A percentile compares a stretch with the other conserved stretches of the same genome.
Evolutionary conservation across 2,888 invertebrate genomes (phyloP).

Genomic region (Carabus problematicus): DNA sequence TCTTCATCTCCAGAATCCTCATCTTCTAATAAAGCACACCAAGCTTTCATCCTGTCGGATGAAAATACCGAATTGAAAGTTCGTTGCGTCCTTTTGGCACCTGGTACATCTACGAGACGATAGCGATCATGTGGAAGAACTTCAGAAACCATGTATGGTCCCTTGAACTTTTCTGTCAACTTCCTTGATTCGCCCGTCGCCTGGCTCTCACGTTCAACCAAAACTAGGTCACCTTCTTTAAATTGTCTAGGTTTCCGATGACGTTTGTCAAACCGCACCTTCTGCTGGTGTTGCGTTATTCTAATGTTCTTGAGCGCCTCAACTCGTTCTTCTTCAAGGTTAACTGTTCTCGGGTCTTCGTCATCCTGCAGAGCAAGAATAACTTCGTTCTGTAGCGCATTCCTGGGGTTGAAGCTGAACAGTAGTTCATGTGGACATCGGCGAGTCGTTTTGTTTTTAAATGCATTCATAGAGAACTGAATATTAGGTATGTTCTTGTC

Average conservation of each 20-base stretch:
- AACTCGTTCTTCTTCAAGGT: background rate
- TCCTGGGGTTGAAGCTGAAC: background rate
- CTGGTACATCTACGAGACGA: slow-evolving; percentile 45
- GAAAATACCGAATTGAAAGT: slow-evolving; percentile 45
- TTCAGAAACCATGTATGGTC: slow-evolving; percentile 44
- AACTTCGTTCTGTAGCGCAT: slow-evolving; percentile 4
- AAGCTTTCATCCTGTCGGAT: slow-evolving; percentile 45
- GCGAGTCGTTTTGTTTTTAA: slow-evolving; percentile 8
- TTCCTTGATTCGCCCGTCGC: slow-evolving; percentile 45
- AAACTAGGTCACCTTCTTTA: slow-evolving; percentile 28
- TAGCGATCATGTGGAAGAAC: slow-evolving; percentile 45
- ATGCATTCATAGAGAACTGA: slow-evolving; percentile 25
- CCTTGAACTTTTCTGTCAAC: slow-evolving; percentile 45
- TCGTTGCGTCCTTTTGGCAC: slow-evolving; percentile 39
- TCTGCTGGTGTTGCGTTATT: background rate
- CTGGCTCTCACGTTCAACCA: slow-evolving; percentile 27
- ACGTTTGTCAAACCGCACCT: slow-evolving; percentile 4
- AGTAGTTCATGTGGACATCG: slow-evolving; percentile 4
- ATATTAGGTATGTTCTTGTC: slow-evolving; percentile 17
- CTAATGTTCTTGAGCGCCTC: background rate
- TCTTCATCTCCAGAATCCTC: background rate
- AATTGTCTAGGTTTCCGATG: background rate
- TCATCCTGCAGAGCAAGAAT: slow-evolving; percentile 5
- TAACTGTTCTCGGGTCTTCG: background rate
- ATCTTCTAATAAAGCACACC: slow-evolving; percentile 29